Base-by-base conservation (phyloP, 2,888 invertebrate genomes). In the Cheilosia variabilis region DNA sequence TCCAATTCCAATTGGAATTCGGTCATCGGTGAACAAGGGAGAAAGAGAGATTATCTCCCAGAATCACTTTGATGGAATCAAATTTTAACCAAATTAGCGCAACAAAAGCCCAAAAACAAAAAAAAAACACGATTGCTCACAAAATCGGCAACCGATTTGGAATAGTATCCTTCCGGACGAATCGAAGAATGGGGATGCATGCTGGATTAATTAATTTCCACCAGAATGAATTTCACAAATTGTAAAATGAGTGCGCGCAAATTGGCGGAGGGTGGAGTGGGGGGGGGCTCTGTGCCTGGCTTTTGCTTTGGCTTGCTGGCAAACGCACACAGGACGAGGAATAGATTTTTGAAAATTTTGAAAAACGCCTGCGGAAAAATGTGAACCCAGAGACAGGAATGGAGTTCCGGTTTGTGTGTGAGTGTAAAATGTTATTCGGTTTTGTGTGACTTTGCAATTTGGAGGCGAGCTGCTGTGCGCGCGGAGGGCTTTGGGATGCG, bases 201-300 rank as follows among this genome's bases (percentile, higher is more conserved):
- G 76, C 45, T 72, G 81, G 86, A 86, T 86, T 86, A 86, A 86
- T 86, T 86, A 86, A 86, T 86, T 86, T 86, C 86, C 86, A 86
- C 76, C 66, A 81, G 86, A 86, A 86, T 86, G 86, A 86, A 63
- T 86, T 86, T 86, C 72, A 86, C 81, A 86, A 86, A 65, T 81
- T 71, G 76, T 77, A 77, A 84, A 79, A 65, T 50, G 68, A 50
- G 62, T 52, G 43, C 45, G 15, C 9, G 62, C 13, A 47, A 17
- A 19, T n/a, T 4, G 37, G 63, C 17, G 24, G 41, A 22, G 22
- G 22, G 22, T 22, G 22, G 22, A 2, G 22, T 4, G n/a, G 43
- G 31, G 2, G 9, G 31, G 9, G 31, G 9, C 27, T 2, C 57
- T 5, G 22, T 4, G 10, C 45, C 50, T 73, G 73, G 73, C 47